Evolutionary conservation across 2,113 vertebrate genomes (phyloP).

Genomic region (Lasiurus cinereus): DNA sequence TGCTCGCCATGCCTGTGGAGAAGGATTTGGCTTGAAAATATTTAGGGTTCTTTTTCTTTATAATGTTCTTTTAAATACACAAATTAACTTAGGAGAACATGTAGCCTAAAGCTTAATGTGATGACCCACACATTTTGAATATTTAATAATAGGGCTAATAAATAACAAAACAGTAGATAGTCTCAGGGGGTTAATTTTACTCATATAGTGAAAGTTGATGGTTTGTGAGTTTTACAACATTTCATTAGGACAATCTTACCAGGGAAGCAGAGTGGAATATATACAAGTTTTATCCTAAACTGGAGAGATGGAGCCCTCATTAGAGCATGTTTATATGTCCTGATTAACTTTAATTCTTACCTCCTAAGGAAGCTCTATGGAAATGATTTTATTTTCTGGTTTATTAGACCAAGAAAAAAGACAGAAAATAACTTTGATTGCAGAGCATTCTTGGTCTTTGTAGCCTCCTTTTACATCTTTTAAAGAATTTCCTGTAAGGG

Average conservation of each 20-base stretch:
- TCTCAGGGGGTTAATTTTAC: constrained; percentile 87
- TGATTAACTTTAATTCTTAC: constrained; percentile 84
- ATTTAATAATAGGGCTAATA: constrained; percentile 85
- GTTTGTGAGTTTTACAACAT: constrained; percentile 87
- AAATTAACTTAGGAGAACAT: constrained; percentile 85
- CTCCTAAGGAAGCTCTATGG: constrained; percentile 78
- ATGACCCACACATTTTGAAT: constrained; percentile 86
- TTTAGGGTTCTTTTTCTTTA: constrained; percentile 73
- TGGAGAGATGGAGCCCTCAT: constrained; percentile 80
- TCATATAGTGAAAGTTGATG: constrained; percentile 83
- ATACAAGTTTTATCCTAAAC: constrained; percentile 84
- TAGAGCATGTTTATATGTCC: constrained; percentile 83
- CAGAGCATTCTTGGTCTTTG: constrained; percentile 53
- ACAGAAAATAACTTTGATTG: constrained; percentile 71
- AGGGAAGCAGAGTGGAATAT: constrained; percentile 81
- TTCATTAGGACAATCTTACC: constrained; percentile 86
- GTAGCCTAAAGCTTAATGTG: constrained; percentile 86
- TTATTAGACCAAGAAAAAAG: constrained; percentile 75
- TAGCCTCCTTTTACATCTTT: constrained; percentile 15
- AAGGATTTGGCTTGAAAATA: constrained; percentile 69
- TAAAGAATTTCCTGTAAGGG: constrained; percentile 1
- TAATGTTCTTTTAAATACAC: constrained; percentile 81
- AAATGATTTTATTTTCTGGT: constrained; percentile 83
- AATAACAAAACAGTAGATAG: constrained; percentile 84
- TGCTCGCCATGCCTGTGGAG: constrained; percentile 30